Evolutionary conservation across 2,888 invertebrate species (phyloP).

Genomic region (Lagria hirta): DNA sequence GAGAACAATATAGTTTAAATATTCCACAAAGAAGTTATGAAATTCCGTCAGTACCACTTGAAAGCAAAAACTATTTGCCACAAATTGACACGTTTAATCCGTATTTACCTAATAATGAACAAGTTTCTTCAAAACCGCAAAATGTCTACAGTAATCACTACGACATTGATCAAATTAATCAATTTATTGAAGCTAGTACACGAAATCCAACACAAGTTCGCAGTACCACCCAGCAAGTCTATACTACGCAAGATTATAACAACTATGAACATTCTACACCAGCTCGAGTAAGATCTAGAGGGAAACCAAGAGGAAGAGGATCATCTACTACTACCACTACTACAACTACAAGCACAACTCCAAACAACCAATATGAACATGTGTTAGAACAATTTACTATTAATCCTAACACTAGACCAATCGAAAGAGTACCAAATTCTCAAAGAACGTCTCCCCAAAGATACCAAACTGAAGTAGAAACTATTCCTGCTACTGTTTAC

Average conservation of each 20-base stretch:
- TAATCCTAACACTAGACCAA: too few relatives aligned
- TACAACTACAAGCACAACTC: constrained; percentile 32
- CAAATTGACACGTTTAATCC: constrained; percentile 3
- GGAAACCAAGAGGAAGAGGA: constrained; percentile 25
- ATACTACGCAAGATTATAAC: constrained; percentile 25
- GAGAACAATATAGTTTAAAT: too few relatives aligned
- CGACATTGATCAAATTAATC: constrained; percentile 42
- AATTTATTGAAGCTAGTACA: constrained; percentile 19
- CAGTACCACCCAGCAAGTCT: constrained; percentile 26
- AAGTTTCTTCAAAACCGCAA: constrained; percentile 11
- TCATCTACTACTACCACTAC: constrained; percentile 19
- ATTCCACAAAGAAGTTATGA: too few relatives aligned
- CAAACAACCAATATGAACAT: constrained; percentile 28
- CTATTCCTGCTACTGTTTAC: constrained; percentile 33
- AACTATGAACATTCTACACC: constrained; percentile 25
- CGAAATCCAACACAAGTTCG: constrained; percentile 6
- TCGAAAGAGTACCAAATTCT: too few relatives aligned
- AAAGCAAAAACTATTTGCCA: constrained; percentile 6
- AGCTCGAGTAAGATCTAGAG: constrained; percentile 31
- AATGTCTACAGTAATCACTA: constrained; percentile 32
- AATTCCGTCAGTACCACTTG: constrained; percentile 10
- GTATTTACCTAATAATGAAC: constrained; percentile 1
- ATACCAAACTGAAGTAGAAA: constrained; percentile 32
- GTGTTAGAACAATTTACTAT: constrained; percentile 45
- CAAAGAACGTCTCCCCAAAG: constrained; percentile 23